Evolutionary conservation across 1,140 invertebrate genomes (phyloP), one percentile per base, ranked within the genome.

Genomic region (Zaprionus inermis): DNA sequence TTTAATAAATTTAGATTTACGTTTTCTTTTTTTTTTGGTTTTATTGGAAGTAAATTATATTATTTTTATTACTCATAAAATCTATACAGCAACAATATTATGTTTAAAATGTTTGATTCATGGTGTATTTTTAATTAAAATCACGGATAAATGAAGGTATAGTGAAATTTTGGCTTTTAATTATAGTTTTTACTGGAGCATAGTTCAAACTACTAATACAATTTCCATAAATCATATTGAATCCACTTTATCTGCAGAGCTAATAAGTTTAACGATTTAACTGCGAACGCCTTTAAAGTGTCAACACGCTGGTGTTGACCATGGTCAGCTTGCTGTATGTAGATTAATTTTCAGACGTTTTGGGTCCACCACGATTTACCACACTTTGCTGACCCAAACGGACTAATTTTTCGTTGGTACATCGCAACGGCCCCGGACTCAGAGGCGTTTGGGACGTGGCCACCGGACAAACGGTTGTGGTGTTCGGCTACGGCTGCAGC

Each of bases 371-470:
- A 49, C 67, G 56, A 46, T 41, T 38, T 65, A 52, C 57, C 70
- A 46, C 72, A 71, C 44, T 64, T 59, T 63, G 36, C 59, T 12
- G 59, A 46, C 36, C 66, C 54, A 57, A 55, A 61, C 20, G 22
- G 34, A 57, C 41, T 49, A 55, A 63, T 61, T 52, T 51, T 49
- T 73, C 24, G 49, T 36, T 60, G 52, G 57, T 68, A 69, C 55
- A 44, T 57, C 67, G 57, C 58, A 52, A 64, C 64, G 58, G 59
- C n/a, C 12, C 18, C 28, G 3, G 24, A 5, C 24, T 28, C 24
- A 4, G 24, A 49, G 30, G 32, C 68, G 52, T n/a, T 24, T 58
- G 30, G 54, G 38, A 16, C 20, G 38, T 46, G 28, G 20, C 9
- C 12, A 20, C 14, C 10, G 22, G 52, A 9, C 57, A 69, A 69